Base-by-base conservation (phyloP, 2,797 vertebrate species). In the Onychomys arenicola region DNA sequence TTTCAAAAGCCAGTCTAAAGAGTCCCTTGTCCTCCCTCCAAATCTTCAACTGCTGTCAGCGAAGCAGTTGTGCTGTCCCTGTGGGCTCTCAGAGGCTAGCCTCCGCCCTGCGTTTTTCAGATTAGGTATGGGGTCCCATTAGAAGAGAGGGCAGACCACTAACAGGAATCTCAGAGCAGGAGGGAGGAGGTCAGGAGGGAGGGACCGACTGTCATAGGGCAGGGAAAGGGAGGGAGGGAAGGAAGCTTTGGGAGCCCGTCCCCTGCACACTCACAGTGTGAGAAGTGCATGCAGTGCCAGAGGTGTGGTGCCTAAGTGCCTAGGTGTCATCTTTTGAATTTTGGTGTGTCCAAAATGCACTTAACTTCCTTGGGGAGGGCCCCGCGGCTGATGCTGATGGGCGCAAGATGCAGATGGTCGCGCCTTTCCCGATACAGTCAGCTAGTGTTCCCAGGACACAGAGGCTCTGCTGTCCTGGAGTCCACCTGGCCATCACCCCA, bases 401-500 rank as follows among this genome's bases (percentile, higher is more conserved):
- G 3, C 2, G 7, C 2, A 1, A 21, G 43, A 14, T 16, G 6
- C 57, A 13, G 81, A 59, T 16, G 5, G 49, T 37, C 0, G 4
- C 11, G 9, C 46, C 43, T 87, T 71, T 49, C 85, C 8, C 23
- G 1, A 12, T 75, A 43, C 46, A 73, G 49, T 55, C 67, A 40
- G 16, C 27, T 16, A 23, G 98, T 99, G 99, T 14, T 99, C 99
- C 99, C 99, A 99, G 98, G 99, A 99, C 16, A 98, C 99, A 99
- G 0, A 99, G 99, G 40, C 99, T 99, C 91, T 99, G n/a, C 46
- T 43, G 17, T 29, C 67, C 32, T 19, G 14, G 13, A 63, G 43
- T 25, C 9, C 34, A 19, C 16, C 55, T 3, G 17, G 25, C 25
- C 34, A n/a, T 32, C 29, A n/a, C 37, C 11, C 5, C 25, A 40